These are phyloP conservation scores for Pherbina coryleti DNA, from an alignment of 2,888 invertebrate species.

Conservation along the genomic window DNA sequence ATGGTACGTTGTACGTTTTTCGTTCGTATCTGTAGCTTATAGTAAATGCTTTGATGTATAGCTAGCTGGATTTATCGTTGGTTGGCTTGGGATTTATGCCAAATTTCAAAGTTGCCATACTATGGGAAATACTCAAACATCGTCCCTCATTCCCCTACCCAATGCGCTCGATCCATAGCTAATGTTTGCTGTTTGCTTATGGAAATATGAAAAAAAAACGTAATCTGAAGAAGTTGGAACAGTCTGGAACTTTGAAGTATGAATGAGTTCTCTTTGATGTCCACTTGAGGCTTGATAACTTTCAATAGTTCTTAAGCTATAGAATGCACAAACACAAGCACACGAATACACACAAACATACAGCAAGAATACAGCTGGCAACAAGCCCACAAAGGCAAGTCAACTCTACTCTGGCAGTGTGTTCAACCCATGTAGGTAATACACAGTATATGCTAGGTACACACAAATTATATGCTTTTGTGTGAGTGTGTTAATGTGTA, in stretches of 20 bases:
- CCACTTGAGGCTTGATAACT: neutral
- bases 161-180: neutral
- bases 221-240: neutral
- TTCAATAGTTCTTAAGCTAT: neutral
- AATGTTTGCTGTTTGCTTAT: neutral
- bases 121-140: neutral
- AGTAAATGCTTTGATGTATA: neutral
- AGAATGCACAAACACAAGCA: neutral
- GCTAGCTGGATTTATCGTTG: neutral
- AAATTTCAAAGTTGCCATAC: neutral
- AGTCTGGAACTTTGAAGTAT: neutral
- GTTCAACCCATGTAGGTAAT: neutral
- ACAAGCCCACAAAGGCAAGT: neutral
- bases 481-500: neutral
- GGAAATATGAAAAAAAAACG: neutral
- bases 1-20: neutral
- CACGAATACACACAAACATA: neutral
- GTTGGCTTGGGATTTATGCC: neutral
- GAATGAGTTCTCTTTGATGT: conserved; percentile 5
- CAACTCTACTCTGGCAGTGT: too few relatives aligned
- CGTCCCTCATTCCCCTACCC: neutral
- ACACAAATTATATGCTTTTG: neutral
- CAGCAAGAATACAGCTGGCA: neutral
- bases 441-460: neutral
- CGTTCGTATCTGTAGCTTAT: neutral